These are phyloP conservation scores for Pteronotus mesoamericanus DNA, from an alignment of 2,797 vertebrate species.

Conservation along the genomic window DNA sequence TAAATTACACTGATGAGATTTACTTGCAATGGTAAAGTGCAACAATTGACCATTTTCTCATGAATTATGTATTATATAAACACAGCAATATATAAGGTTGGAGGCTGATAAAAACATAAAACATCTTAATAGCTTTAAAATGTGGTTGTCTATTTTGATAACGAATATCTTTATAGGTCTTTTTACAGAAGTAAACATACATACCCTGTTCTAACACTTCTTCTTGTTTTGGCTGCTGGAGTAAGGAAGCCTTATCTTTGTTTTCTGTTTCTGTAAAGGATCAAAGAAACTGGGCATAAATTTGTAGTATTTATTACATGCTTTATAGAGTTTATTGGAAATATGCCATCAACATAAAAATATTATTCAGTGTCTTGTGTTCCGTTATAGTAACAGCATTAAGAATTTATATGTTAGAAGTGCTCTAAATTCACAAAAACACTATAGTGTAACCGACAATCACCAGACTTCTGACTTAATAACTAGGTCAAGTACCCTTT, in stretches of 20 bases:
- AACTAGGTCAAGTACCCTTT: not conserved
- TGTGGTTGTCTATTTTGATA: constrained; percentile 10
- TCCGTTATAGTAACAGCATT: not conserved
- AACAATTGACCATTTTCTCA: constrained; percentile 41
- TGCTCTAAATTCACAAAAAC: not conserved
- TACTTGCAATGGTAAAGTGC: constrained; percentile 24
- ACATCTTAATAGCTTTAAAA: not conserved
- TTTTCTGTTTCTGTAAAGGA: constrained; percentile 78
- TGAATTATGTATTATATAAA: constrained; percentile 50
- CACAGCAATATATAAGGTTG: not conserved
- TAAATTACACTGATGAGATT: constrained; percentile 64
- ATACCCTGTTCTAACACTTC: constrained; percentile 89
- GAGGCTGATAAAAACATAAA: not conserved
- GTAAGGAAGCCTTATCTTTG: constrained; percentile 74
- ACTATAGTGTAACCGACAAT: not conserved
- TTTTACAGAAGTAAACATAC: constrained; percentile 68
- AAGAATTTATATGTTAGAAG: not conserved
- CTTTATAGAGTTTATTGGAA: constrained; percentile 10
- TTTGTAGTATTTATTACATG: not conserved
- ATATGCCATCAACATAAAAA: not conserved
- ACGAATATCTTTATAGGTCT: not conserved
- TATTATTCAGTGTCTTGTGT: not conserved
- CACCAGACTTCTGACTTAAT: not conserved
- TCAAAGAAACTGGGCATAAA: constrained; percentile 58
- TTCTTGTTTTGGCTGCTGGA: constrained; percentile 83